Evolutionary conservation across 2,888 invertebrate species (phyloP).

Genomic region (Lucinisca nassula): DNA sequence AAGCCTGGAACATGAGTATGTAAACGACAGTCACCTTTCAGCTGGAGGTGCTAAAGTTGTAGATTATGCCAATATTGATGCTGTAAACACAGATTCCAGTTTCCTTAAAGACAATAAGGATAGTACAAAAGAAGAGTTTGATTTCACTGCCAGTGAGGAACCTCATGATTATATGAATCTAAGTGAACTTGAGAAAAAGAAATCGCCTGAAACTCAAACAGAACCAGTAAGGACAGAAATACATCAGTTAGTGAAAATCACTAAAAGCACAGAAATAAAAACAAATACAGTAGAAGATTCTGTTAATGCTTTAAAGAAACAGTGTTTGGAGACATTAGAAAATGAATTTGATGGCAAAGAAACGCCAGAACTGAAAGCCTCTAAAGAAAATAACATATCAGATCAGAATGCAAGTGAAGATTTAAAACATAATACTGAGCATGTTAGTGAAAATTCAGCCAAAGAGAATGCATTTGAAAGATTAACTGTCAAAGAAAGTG

Average conservation of each 20-base stretch:
- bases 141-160: constrained; percentile 15
- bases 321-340: not conserved
- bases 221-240: constrained; percentile 17
- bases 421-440: not conserved
- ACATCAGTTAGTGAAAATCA: constrained; percentile 8
- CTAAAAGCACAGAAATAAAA: not conserved
- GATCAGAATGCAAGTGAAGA: not conserved
- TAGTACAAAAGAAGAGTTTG: not conserved
- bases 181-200: constrained; percentile 8
- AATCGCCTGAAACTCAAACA: not conserved
- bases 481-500: not conserved
- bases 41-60: not conserved
- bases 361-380: not conserved
- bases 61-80: constrained; percentile 49
- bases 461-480: not conserved
- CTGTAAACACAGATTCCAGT: constrained; percentile 5
- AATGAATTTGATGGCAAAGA: not conserved
- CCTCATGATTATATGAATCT: constrained; percentile 62
- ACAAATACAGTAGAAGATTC: not conserved
- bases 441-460: not conserved
- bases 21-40: not conserved
- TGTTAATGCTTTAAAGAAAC: not conserved
- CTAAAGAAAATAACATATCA: not conserved
- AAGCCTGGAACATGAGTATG: not conserved
- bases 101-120: constrained; percentile 11